Evolutionary conservation across 92 coral and sea anemone species (phyloP).

Genomic region (Heteractis magnifica): DNA sequence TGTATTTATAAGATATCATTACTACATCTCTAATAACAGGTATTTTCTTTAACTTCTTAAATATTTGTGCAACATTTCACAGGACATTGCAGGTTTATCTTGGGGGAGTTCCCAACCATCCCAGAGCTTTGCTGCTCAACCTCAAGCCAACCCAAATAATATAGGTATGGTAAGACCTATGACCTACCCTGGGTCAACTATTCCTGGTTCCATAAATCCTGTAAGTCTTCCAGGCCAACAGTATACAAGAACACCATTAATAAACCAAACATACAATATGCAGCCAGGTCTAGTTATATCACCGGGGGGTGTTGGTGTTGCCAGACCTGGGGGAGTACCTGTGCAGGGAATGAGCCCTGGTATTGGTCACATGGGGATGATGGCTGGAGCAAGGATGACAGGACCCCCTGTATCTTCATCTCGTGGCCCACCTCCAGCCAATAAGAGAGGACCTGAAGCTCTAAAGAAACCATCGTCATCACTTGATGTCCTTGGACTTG

Average conservation of each 20-base stretch:
- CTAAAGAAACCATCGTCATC: conserved; percentile 64
- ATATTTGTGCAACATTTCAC: neutral
- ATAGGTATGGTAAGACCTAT: conserved; percentile 85
- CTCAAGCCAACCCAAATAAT: conserved; percentile 44
- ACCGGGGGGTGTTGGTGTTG: conserved; percentile 45
- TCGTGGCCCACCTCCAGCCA: conserved; percentile 47
- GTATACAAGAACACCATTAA: conserved; percentile 23
- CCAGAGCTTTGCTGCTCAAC: conserved; percentile 7
- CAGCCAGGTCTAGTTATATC: conserved; percentile 45
- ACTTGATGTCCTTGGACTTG: conserved; percentile 86
- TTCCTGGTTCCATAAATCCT: conserved; percentile 22
- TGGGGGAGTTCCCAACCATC: conserved; percentile 28
- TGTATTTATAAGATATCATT: too few relatives aligned
- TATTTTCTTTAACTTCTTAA: too few relatives aligned
- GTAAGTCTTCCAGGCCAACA: conserved; percentile 39
- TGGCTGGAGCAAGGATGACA: conserved; percentile 19
- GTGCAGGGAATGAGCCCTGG: conserved; percentile 27
- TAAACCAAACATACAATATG: conserved; percentile 21
- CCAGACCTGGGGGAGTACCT: conserved; percentile 44
- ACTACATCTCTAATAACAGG: too few relatives aligned
- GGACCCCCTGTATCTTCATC: conserved; percentile 40
- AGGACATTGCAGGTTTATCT: conserved; percentile 23
- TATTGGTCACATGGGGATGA: conserved; percentile 50
- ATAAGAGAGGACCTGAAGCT: conserved; percentile 55
- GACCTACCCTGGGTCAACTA: conserved; percentile 27